phyloP scores from a whole-genome alignment of 2,888 invertebrate genomes.

The Hydriomena furcata region DNA sequence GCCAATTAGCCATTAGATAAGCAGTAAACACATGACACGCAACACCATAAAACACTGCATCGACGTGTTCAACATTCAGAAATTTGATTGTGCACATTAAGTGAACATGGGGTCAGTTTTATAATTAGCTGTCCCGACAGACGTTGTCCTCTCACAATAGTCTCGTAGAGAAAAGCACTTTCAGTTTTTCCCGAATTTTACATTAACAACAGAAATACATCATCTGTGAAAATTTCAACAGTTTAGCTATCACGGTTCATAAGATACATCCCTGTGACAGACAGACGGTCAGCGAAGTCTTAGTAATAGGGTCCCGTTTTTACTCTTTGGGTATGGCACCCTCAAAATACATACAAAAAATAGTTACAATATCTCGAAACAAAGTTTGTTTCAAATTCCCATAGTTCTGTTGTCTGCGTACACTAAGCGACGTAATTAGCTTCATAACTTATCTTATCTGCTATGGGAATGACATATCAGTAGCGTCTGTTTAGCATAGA shows the following conservation, averaged over 20 bases:
- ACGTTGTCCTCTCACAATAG: too few species aligned
- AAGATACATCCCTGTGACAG: too few species aligned
- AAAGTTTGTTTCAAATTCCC: conserved; percentile 12
- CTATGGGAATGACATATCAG: conserved; percentile 52
- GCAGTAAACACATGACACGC: conserved; percentile 44
- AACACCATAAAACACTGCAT: conserved; percentile 34
- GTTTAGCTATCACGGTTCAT: too few species aligned
- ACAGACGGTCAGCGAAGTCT: too few species aligned
- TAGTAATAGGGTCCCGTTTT: too few species aligned
- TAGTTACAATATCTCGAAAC: neutral
- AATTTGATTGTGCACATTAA: conserved; percentile 40
- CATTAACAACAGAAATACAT: too few species aligned
- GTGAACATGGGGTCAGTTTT: conserved; percentile 39
- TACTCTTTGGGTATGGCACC: too few species aligned
- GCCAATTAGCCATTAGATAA: conserved; percentile 34
- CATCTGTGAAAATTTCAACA: too few species aligned
- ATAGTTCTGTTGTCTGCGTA: conserved; percentile 29
- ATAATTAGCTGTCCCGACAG: conserved; percentile 16
- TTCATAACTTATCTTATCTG: conserved; percentile 52
- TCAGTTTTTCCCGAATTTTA: too few species aligned
- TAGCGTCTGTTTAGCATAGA: conserved; percentile 54
- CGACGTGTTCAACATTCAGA: conserved; percentile 43
- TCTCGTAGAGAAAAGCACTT: too few species aligned
- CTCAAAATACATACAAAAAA: neutral
- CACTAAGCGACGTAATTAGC: conserved; percentile 28